Evolutionary conservation across 2,888 invertebrate species (phyloP), one percentile per base, ranked within the genome.

Genomic region (Catotricha subobsoleta): DNA sequence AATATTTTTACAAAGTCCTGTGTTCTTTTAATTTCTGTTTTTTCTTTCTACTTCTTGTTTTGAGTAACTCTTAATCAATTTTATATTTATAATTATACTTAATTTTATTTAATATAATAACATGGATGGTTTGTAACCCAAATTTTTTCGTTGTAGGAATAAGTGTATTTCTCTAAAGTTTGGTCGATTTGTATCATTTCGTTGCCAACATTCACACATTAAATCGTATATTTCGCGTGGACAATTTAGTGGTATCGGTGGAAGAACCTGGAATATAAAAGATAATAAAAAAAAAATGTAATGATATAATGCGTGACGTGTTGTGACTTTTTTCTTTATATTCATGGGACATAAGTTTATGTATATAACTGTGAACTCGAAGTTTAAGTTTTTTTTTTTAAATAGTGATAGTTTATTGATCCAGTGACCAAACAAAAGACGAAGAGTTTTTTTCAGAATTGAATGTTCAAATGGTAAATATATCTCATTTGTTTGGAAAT

Each of bases 181-280:
- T 35, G 86, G 86, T 43, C 86, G 67, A 59, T 76, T 75, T 30
- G 70, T 67, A 52, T 81, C 81, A 56, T 78, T 77, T 40, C 80
- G 67, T 55, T 82, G 79, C 86, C 86, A 87, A 57, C 86, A 87
- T 56, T 87, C 84, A 53, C 74, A 69, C 80, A 87, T 82, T 54
- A 87, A 65, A 59, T 84, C 83, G 62, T 77, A 84, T 52, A 87
- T 80, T 62, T 87, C 84, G 54, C 80, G 78, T 23, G 83, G 80
- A 58, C 83, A 83, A 62, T 78, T 77, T 52, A 74, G 68, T 44
- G 84, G 83, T 54, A 74, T 70, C 39, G 75, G 72, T 44, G 82
- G 66, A 41, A 72, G 55, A 51, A 67, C 59, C 69, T 70, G 48
- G 19, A 5, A 3, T 20, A 34, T n/a, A n/a, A 12, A 21, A 8